Evolutionary conservation across 2,888 invertebrate genomes (phyloP), one percentile per base, ranked within the genome.

Genomic region (Aspidapion aeneum): DNA sequence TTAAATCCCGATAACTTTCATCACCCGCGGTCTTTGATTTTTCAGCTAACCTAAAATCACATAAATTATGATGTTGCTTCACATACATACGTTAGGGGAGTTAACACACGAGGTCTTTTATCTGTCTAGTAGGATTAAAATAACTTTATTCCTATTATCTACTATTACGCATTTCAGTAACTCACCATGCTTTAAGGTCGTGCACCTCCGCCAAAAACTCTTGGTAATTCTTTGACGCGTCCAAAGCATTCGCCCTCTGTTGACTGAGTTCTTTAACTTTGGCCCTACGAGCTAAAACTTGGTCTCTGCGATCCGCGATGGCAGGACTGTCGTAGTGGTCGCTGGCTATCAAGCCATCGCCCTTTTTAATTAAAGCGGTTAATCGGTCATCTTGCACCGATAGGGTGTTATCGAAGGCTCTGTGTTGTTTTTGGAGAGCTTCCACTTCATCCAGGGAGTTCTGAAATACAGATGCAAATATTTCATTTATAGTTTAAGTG

Each of bases 301-400:
- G 90, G 68, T 87, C 86, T 60, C 91, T 84, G 12, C 92, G 86
- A 1, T 89, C 85, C 49, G 85, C 82, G 70, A 93, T 90, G 59
- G 90, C 90, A 73, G 88, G 84, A 58, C 85, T 85, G 60, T 94
- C 94, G 73, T 93, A 92, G 79, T 96, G 96, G 65, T 88, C 84
- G 21, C 89, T 88, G 5, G 84, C 85, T 68, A 93, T 90, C 3
- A 98, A 82, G 67, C 88, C 87, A 69, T 93, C 90, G 0, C 97
- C 96, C 64, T 90, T 87, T 71, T 92, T 91, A 70, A 86, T 88
- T 78, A 98, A 93, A 16, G 87, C 87, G 66, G 90, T 89, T 9
- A 97, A 81, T 50, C 96, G 84, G 72, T 97, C 96, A 75, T 98
- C 97, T 81, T 98, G 98, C 0, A 96, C 98, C 66, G 87, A 87